phyloP scores from a whole-genome alignment of 2,113 vertebrate genomes.

The Odobenus rosmarus region DNA sequence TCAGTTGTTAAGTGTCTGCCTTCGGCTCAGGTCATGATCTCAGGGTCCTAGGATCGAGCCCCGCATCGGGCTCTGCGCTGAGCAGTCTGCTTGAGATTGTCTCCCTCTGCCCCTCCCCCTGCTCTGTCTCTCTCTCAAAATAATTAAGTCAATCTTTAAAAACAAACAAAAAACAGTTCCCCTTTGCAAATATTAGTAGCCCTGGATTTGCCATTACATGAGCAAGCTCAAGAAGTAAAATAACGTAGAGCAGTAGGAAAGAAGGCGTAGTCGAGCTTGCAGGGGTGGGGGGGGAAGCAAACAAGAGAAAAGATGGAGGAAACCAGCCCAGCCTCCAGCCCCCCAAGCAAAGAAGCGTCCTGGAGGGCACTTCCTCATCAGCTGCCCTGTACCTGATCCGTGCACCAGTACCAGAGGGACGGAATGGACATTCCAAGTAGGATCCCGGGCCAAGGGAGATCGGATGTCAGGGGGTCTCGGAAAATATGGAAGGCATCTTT shows the following conservation, averaged over 20 bases:
- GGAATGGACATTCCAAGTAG: constrained; percentile 96
- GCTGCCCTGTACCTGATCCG: constrained; percentile 92
- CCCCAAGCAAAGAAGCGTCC: background rate
- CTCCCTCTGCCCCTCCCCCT: background rate
- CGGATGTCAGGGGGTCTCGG: constrained; percentile 93
- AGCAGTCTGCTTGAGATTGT: background rate
- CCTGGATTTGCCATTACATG: background rate
- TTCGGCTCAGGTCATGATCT: background rate
- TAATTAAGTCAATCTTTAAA: background rate
- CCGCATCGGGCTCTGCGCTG: background rate
- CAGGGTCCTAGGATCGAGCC: background rate
- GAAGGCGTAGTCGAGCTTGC: background rate
- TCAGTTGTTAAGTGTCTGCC: background rate
- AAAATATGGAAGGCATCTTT: constrained; percentile 95
- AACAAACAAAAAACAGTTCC: background rate
- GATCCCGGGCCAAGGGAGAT: constrained; percentile 97
- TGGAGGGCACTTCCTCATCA: fast-evolving
- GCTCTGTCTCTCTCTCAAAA: background rate
- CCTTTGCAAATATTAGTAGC: background rate
- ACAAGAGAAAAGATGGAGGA: background rate
- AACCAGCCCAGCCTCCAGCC: fast-evolving
- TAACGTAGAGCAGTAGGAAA: background rate
- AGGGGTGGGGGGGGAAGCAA: fast-evolving
- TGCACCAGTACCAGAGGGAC: constrained; percentile 99
- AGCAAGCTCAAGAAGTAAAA: background rate